phyloP scores from a whole-genome alignment of 2,113 vertebrate genomes.

The Psammodynastes pulverulentus region DNA sequence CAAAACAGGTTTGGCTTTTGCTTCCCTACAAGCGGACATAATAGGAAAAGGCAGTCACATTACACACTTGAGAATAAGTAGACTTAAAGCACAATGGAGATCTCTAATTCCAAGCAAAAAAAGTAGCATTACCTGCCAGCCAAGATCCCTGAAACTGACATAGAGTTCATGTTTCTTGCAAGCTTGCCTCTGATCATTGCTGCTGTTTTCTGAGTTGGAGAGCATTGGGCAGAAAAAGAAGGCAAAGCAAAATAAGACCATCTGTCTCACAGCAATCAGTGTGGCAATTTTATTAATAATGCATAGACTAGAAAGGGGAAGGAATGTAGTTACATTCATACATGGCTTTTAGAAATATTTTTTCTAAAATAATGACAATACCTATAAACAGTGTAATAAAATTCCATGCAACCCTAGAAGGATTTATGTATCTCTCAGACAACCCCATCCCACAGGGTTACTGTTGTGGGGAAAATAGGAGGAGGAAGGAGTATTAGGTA shows the following conservation, averaged over 20 bases:
- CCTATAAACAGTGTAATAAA: not conserved
- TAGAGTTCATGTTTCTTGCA: slow-evolving; percentile 97
- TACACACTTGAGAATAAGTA: not conserved
- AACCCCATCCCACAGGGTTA: not conserved
- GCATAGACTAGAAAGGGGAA: not conserved
- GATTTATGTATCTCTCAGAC: not conserved
- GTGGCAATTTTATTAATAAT: no score
- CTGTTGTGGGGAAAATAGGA: not conserved
- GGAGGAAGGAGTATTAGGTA: not conserved
- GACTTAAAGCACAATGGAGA: not conserved
- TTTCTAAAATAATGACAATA: not conserved
- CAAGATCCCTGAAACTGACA: slow-evolving; percentile 95
- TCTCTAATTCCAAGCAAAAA: accelerated
- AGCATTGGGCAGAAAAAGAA: not conserved
- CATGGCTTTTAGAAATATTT: not conserved
- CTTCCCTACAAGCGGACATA: not conserved
- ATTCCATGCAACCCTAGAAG: not conserved
- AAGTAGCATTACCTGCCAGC: slow-evolving; percentile 86
- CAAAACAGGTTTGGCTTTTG: not conserved
- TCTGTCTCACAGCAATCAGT: accelerated
- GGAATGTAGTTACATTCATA: not conserved
- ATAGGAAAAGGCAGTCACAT: not conserved
- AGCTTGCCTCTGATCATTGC: slow-evolving; percentile 88
- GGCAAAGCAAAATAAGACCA: not conserved
- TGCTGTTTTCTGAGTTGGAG: slow-evolving; percentile 86